phyloP scores from a whole-genome alignment of 2,797 vertebrate genomes.

The Typhlichthys eigenmanni region DNA sequence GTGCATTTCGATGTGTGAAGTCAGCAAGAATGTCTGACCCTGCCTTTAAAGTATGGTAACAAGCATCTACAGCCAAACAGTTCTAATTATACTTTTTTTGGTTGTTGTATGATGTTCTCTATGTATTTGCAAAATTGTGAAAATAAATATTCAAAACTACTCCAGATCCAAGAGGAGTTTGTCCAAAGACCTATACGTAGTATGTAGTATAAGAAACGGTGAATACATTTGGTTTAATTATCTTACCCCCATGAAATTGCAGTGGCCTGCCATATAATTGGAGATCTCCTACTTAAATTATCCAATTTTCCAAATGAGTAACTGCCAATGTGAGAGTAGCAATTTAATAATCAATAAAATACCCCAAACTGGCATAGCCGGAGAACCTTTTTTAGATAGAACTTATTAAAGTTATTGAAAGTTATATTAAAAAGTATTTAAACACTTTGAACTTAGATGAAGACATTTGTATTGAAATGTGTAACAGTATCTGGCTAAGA shows the following conservation, averaged over 20 bases:
- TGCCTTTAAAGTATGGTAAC: too few relatives aligned
- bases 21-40: too few relatives aligned
- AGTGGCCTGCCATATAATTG: constrained; percentile 41
- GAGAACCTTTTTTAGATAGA: constrained; percentile 8
- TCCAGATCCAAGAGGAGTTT: constrained; percentile 2
- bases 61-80: too few relatives aligned
- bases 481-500: constrained; percentile 10
- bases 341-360: constrained; percentile 41
- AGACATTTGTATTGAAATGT: neutral
- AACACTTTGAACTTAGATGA: neutral
- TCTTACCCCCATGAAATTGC: constrained; percentile 17
- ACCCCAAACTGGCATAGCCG: constrained; percentile 19
- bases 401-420: constrained; percentile 8
- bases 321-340: constrained; percentile 51
- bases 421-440: neutral
- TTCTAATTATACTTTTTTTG: too few relatives aligned
- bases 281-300: constrained; percentile 55
- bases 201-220: constrained; percentile 9
- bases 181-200: neutral
- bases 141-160: neutral
- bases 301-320: constrained; percentile 65
- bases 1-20: too few relatives aligned
- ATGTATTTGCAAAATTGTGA: too few relatives aligned
- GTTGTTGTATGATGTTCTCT: too few relatives aligned
- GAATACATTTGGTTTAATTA: constrained; percentile 31